Evolutionary conservation across 2,797 vertebrate genomes (phyloP).

Genomic region (Darevskia mixta): DNA sequence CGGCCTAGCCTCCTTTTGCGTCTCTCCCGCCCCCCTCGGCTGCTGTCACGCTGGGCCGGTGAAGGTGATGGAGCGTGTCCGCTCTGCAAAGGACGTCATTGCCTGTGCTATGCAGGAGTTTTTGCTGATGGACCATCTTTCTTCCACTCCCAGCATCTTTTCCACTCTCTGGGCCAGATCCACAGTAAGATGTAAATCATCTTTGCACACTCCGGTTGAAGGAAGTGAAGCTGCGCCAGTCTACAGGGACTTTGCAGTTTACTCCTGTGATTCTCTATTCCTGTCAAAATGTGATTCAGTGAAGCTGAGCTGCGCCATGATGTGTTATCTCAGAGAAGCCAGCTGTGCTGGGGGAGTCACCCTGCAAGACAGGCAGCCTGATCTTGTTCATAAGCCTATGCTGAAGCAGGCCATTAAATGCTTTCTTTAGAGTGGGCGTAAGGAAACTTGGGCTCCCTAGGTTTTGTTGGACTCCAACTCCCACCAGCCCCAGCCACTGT

Average conservation of each 20-base stretch:
- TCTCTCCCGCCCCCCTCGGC: neutral
- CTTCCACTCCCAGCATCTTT: neutral
- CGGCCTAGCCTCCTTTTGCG: accelerated
- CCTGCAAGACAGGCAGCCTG: neutral
- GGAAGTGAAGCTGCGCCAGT: neutral
- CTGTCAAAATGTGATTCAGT: neutral
- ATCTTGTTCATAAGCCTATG: no score
- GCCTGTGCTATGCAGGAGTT: accelerated
- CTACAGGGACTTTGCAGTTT: accelerated
- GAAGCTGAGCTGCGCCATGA: neutral
- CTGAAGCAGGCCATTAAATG: no score
- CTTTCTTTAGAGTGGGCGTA: no score
- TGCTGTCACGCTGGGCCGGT: neutral
- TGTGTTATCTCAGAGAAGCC: accelerated
- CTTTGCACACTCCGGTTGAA: neutral
- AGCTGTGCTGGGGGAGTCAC: accelerated
- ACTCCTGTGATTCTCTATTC: neutral
- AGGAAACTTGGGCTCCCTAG: no score
- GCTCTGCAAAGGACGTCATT: neutral
- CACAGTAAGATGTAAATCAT: neutral
- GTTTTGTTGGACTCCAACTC: no score
- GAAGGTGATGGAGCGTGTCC: accelerated
- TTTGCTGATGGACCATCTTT: accelerated
- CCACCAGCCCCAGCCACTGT: no score
- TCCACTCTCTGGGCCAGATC: accelerated